phyloP scores from a whole-genome alignment of 2,113 vertebrate genomes.

The Mesocricetus auratus region DNA sequence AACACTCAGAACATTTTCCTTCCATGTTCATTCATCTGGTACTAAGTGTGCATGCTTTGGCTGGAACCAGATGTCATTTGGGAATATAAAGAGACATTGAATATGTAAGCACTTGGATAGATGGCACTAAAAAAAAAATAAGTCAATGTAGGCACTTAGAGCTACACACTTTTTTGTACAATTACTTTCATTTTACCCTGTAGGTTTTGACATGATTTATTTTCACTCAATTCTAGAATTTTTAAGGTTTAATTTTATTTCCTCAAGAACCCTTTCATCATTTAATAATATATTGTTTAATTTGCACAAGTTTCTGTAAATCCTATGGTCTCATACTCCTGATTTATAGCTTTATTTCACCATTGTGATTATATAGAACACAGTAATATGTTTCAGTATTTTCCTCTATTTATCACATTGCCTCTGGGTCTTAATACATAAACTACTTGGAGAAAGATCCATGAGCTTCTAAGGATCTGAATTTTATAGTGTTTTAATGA shows the following conservation, averaged over 20 bases:
- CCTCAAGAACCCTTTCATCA: neutral
- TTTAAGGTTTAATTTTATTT: neutral
- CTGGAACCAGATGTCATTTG: neutral
- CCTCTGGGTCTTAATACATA: neutral
- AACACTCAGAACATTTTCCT: neutral
- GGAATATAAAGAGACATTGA: neutral
- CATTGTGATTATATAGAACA: neutral
- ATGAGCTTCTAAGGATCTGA: neutral
- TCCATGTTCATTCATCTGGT: neutral
- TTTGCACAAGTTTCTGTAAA: neutral
- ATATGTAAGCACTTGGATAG: neutral
- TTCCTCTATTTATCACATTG: neutral
- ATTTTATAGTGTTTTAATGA: neutral
- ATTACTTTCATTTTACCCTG: neutral
- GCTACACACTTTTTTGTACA: neutral
- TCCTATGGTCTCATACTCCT: too few species aligned
- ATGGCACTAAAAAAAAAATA: neutral
- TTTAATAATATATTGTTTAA: neutral
- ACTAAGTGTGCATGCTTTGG: neutral
- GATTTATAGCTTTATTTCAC: neutral
- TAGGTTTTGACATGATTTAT: neutral
- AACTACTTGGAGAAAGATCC: neutral
- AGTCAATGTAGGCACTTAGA: neutral
- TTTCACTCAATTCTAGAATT: neutral
- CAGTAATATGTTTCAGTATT: neutral